A percentile compares a stretch with the other conserved stretches of the same genome.
Conservation (phyloP, 2,113 vertebrate species). For the Antennarius striatus region DNA sequence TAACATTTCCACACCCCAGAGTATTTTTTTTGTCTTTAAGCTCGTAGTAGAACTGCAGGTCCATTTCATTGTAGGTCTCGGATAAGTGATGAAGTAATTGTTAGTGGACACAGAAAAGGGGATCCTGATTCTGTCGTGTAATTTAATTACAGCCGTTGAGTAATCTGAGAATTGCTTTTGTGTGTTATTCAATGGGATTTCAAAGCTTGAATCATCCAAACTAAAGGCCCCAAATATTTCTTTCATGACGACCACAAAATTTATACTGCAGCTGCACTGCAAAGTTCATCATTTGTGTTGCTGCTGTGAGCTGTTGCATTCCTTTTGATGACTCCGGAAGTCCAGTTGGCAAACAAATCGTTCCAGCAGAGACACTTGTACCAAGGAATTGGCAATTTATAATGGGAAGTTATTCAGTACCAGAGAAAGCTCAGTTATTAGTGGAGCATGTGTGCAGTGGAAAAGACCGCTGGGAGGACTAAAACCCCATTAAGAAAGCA, state of each 20-base stretch:
- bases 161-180: slow-evolving; percentile 22
- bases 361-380: slow-evolving; percentile 8
- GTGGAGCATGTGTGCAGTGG: slow-evolving; percentile 9
- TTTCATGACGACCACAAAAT: background rate
- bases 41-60: slow-evolving; percentile 45
- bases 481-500: background rate
- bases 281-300: background rate
- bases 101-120: slow-evolving; percentile 59
- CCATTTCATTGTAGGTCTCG: slow-evolving; percentile 45
- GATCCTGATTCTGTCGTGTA: slow-evolving; percentile 47
- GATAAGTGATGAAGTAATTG: slow-evolving; percentile 58
- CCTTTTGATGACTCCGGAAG: slow-evolving; percentile 20
- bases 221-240: slow-evolving; percentile 2
- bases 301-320: background rate
- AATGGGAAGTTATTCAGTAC: slow-evolving; percentile 6
- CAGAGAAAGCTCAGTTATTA: slow-evolving; percentile 1
- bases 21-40: slow-evolving; percentile 51
- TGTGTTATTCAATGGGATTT: slow-evolving; percentile 27
- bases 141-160: slow-evolving; percentile 59
- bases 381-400: background rate
- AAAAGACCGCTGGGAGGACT: background rate
- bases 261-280: slow-evolving; percentile 7
- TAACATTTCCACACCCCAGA: slow-evolving; percentile 52
- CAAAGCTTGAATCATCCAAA: slow-evolving; percentile 8
- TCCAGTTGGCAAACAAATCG: slow-evolving; percentile 17